A percentile compares a stretch with the other conserved stretches of the same genome.
Evolutionary conservation across 2,113 vertebrate species (phyloP).

Genomic region (western clawed frog (Xenopus tropicalis)): UCB_Xtro_10.0 CM004443.2:93689501-93690000

Average conservation of each 20-base stretch:
- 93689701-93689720: neutral
- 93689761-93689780: neutral
- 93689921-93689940: too few species aligned
- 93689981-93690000: too few species aligned
- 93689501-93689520: neutral
- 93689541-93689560: neutral
- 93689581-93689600: neutral
- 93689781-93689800: neutral
- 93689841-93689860: too few species aligned
- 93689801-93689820: neutral
- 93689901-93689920: too few species aligned
- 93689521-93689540: neutral
- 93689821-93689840: neutral
- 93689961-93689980: too few species aligned
- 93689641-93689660: conserved; percentile 34
- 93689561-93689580: neutral
- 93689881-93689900: too few species aligned
- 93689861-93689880: too few species aligned
- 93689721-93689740: conserved; percentile 15
- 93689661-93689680: conserved; percentile 23
- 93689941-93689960: too few species aligned
- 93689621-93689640: neutral
- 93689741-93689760: conserved; percentile 1
- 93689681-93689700: conserved; percentile 4
- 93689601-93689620: neutral